phyloP scores from a whole-genome alignment of 2,113 vertebrate species.

The Dromas ardeola region DNA sequence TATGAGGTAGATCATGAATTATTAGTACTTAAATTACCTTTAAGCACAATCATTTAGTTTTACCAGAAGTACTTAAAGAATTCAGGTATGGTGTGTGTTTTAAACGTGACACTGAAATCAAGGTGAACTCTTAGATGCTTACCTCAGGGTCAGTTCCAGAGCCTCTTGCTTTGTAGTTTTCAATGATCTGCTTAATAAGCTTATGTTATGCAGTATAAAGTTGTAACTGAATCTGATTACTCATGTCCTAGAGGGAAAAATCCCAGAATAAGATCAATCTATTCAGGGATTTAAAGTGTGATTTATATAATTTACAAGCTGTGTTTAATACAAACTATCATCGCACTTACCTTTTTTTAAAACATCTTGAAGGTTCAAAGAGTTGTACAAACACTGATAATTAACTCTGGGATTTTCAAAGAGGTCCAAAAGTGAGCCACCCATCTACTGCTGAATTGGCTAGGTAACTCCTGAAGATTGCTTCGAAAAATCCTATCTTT shows the following conservation, averaged over 20 bases:
- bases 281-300: slow-evolving; percentile 15
- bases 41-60: not conserved
- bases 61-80: not conserved
- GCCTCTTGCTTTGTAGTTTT: not conserved
- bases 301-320: slow-evolving; percentile 25
- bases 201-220: not conserved
- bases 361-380: slow-evolving; percentile 5
- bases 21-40: not conserved
- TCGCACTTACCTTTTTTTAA: not conserved
- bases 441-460: not conserved
- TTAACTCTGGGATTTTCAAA: slow-evolving; percentile 43
- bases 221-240: not conserved
- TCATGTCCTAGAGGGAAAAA: not conserved
- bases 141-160: not conserved
- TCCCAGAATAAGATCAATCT: not conserved
- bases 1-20: not conserved
- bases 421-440: not conserved
- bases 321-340: slow-evolving; percentile 7
- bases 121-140: not conserved
- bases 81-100: not conserved
- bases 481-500: not conserved
- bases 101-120: not conserved
- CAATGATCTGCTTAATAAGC: not conserved
- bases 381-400: slow-evolving; percentile 14
- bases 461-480: not conserved